Base-by-base conservation (phyloP, 2,888 invertebrate species). In the Eristalinus aeneus region DNA sequence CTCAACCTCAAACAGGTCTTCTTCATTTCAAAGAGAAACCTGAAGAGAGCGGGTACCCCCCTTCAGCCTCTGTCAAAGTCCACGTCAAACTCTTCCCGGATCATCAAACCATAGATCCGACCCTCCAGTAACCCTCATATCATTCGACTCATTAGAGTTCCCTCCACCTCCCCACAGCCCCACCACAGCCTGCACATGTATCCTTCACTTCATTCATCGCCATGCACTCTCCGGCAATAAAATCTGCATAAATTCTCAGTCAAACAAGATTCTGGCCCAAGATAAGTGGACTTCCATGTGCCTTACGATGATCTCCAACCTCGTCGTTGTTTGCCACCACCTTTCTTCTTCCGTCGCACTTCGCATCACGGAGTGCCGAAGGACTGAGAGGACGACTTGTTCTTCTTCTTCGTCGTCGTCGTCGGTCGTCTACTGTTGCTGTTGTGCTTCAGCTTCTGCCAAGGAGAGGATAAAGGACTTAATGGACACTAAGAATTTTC, bases 401-500 rank as follows among this genome's bases (percentile, higher is more conserved):
- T n/a, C 27, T 60, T 60, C 16, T 60, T 60, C 27, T 60, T 8
- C 31, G 6, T 8, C 27, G 11, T 23, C 27, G 46, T 46, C 16
- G 46, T n/a, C 32, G 32, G 27, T 27, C 27, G 27, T 27, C 20
- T 63, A 31, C 54, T 36, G 23, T 16, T 23, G 23, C 46, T 63
- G 63, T 53, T 76, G 27, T 27, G 11, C 36, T 46, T 5, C 54
- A 9, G 20, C 16, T 20, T 6, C 53, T 83, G 80, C 76, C 85
- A 75, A 65, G 73, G 69, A 73, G 68, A 76, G 85, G 72, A 80
- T 85, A 71, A 71, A 68, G 56, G 64, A 61, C 80, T 85, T 80
- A 85, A 80, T 76, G 80, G 76, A 85, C 85, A 80, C 73, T 60
- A 80, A 85, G 85, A 80, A 85, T 85, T 85, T 76, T 71, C 73